A percentile compares a stretch with the other conserved stretches of the same genome.
Evolutionary conservation across 2,113 vertebrate genomes (phyloP).

Genomic region (Lycaon pictus): DNA sequence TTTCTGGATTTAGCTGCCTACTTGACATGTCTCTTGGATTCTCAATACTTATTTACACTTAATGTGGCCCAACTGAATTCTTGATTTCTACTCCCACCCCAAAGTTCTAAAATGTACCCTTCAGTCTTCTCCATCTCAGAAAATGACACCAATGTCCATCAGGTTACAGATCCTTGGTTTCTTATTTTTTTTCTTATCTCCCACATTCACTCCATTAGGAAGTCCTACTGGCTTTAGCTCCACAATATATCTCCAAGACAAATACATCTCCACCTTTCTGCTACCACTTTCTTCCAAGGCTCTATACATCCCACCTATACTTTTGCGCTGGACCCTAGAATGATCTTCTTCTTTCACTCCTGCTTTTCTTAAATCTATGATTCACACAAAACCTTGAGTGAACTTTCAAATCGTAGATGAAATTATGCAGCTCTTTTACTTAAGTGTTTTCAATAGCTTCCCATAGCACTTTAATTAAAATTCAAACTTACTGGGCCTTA

Average conservation of each 20-base stretch:
- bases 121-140: not conserved
- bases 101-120: not conserved
- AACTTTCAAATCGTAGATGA: conserved; percentile 1
- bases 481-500: not conserved
- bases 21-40: not conserved
- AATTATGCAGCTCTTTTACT: not conserved
- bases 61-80: not conserved
- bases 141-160: not conserved
- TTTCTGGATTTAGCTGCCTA: not conserved
- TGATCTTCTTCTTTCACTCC: not conserved
- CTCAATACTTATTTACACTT: not conserved
- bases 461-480: not conserved
- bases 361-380: not conserved
- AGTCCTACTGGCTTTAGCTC: not conserved
- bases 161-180: not conserved
- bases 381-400: not conserved
- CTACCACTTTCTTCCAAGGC: not conserved
- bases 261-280: not conserved
- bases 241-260: not conserved
- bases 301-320: not conserved
- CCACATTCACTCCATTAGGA: not conserved
- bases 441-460: not conserved
- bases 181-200: not conserved
- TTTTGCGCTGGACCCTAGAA: not conserved
- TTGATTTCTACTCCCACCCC: not conserved